Evolutionary conservation across 2,113 vertebrate species (phyloP).

Genomic region (Saguinus imperator): DNA sequence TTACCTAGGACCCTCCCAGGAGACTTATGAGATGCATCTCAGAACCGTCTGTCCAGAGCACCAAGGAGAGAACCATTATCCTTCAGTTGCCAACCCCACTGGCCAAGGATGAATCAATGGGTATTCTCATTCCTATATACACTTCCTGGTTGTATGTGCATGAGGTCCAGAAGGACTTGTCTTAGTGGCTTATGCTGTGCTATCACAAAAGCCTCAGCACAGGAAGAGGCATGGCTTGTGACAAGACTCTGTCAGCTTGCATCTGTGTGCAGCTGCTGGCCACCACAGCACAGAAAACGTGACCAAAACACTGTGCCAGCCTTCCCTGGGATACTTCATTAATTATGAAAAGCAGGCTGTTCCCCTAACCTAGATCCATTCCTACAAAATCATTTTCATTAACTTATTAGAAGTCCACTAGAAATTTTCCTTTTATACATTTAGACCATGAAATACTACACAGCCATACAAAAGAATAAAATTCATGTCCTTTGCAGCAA

Average conservation of each 20-base stretch:
- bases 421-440: background rate
- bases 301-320: background rate
- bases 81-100: background rate
- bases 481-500: no score
- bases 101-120: background rate
- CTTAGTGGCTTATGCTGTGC: background rate
- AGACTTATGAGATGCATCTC: background rate
- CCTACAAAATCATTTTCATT: background rate
- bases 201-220: background rate
- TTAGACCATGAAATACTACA: no score
- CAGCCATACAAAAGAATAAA: no score
- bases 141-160: background rate
- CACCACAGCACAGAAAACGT: background rate
- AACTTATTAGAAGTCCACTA: background rate
- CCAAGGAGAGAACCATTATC: background rate
- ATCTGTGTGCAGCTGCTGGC: background rate
- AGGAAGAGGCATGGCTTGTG: background rate
- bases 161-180: background rate
- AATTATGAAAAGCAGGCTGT: background rate
- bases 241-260: background rate
- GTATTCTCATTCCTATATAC: background rate
- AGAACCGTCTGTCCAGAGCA: background rate
- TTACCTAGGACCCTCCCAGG: background rate
- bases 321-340: slow-evolving; percentile 2
- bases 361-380: background rate